Base-by-base conservation (phyloP, 2,113 vertebrate genomes). In the Panthera tigris region DNA sequence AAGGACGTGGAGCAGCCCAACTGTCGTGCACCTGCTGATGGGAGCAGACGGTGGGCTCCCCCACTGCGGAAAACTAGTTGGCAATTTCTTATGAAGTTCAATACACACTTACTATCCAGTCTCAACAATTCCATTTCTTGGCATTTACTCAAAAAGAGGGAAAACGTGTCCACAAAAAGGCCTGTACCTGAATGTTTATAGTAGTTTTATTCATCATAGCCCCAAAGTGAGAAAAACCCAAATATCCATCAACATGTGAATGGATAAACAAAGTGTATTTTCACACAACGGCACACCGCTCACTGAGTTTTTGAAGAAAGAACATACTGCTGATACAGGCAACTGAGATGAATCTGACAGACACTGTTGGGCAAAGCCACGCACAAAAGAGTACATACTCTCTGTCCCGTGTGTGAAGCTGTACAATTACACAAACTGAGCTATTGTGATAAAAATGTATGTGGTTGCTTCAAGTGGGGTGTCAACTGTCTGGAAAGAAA, bases 1-100 rank as follows among this genome's bases (percentile, higher is more conserved):
- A 8, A 50, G 55, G 52, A 3, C 15, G 36, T 1, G 2, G 4
- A 39, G 48, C 18, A 1, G 4, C 15, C 27, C 13, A 1, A 1
- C 15, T 15, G 31, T 10, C 1, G 18, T 1, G 2, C 2, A 29
- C 45, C 48, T 21, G 7, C 33, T 41, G 71, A 9, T 3, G 50
- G 13, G 4, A 31, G 13, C 0, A 10, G 15, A 1, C 41, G 1
- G 2, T 45, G 0, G 0, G n/a, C 2, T n/a, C 65, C 16, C 7
- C 10, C 21, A 5, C 33, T 48, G 7, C 15, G 27, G 61, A 78
- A 61, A 69, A 82, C 57, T 12, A 23, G 6, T 19, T 18, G 19
- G 15, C 6, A 14, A n/a, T 55, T 83, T 65, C 66, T 33, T 25
- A 69, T 12, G 4, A 87, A 87, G 92, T 74, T 29, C 65, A 73